Percentiles rank a stretch among this genome's conserved stretches.
Conservation (phyloP, 1,140 invertebrate species). For the Drosophila micromelanica region DNA sequence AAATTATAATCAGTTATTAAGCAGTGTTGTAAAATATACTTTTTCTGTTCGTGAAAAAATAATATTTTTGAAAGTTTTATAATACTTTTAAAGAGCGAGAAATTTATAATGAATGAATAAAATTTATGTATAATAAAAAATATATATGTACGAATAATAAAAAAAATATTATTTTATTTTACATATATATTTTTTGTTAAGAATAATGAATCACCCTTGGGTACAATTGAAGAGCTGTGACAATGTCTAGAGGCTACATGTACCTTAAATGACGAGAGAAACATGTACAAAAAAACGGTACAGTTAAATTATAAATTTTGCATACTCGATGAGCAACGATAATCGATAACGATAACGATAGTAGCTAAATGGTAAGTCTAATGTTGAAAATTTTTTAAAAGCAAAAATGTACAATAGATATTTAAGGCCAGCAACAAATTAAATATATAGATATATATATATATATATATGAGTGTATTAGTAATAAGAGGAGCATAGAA, state of each 20-base stretch:
- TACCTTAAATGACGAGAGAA: conserved; percentile 15
- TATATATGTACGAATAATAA: too few species aligned
- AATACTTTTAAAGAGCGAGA: too few species aligned
- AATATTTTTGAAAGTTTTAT: too few species aligned
- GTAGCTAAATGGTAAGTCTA: conserved; percentile 35
- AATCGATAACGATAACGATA: conserved; percentile 30
- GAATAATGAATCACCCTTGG: conserved; percentile 25
- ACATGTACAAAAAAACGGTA: conserved; percentile 36
- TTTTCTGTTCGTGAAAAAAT: too few species aligned
- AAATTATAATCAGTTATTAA: background rate
- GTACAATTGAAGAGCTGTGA: conserved; percentile 27
- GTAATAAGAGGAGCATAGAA: conserved; percentile 61
- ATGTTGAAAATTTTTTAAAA: conserved; percentile 45
- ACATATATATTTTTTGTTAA: background rate
- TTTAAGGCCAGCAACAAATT: conserved; percentile 60
- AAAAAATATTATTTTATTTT: too few species aligned
- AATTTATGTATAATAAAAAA: too few species aligned
- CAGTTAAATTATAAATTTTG: conserved; percentile 35
- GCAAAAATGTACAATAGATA: conserved; percentile 67
- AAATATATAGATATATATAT: conserved; percentile 46
- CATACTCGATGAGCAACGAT: conserved; percentile 30
- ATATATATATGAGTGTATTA: conserved; percentile 41
- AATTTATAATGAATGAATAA: too few species aligned
- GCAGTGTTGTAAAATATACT: too few species aligned
- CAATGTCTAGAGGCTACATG: conserved; percentile 15